phyloP scores from a whole-genome alignment of 2,888 invertebrate species.

The Drosophila sordidula region DNA sequence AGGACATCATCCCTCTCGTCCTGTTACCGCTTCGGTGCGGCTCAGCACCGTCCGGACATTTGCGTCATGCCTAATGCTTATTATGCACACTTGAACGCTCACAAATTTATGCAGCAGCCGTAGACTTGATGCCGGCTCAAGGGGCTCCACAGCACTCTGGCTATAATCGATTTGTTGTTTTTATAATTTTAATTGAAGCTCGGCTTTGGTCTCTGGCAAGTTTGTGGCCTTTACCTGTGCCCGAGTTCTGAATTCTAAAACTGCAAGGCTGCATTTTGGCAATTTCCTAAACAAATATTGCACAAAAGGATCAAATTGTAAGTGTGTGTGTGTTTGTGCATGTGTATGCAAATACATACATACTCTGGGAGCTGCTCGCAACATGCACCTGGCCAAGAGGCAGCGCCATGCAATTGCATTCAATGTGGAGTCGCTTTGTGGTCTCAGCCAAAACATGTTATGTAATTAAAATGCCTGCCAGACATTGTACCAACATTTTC shows the following conservation, averaged over 20 bases:
- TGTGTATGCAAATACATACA: neutral
- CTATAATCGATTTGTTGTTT: conserved; percentile 66
- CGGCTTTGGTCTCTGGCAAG: conserved; percentile 11
- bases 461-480: conserved; percentile 75
- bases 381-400: conserved; percentile 13
- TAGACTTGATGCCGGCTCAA: conserved; percentile 12
- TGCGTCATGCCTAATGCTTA: conserved; percentile 61
- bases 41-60: conserved; percentile 7
- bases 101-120: conserved; percentile 49
- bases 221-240: neutral
- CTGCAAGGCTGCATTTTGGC: conserved; percentile 56
- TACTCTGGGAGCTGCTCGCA: neutral
- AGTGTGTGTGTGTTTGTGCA: conserved; percentile 13
- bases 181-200: conserved; percentile 77
- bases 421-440: conserved; percentile 36
- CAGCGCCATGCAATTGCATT: conserved; percentile 45
- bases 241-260: conserved; percentile 1
- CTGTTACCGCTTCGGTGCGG: neutral
- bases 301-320: conserved; percentile 62
- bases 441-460: conserved; percentile 52
- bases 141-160: conserved; percentile 9
- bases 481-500: conserved; percentile 60
- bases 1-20: conserved; percentile 1
- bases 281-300: conserved; percentile 76
- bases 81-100: conserved; percentile 71